These are phyloP conservation scores for Hypotaenidia okinawae DNA, from an alignment of 2,797 vertebrate species.

Conservation along the genomic window DNA sequence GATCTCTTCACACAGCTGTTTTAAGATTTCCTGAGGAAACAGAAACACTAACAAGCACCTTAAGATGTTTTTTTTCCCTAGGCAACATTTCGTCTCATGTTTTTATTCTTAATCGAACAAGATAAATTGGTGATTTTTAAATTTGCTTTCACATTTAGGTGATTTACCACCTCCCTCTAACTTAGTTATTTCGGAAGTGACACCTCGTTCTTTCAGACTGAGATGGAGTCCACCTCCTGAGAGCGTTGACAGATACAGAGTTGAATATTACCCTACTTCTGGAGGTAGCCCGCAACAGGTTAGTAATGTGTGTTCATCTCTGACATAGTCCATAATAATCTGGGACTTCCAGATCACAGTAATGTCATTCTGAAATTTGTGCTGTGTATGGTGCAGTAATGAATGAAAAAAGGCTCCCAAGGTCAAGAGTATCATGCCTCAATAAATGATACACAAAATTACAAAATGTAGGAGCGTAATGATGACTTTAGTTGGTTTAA, in stretches of 20 bases:
- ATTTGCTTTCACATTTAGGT: constrained; percentile 55
- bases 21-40: neutral
- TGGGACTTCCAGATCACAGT: neutral
- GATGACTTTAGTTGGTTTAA: neutral
- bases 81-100: neutral
- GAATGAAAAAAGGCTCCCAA: neutral
- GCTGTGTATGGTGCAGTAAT: neutral
- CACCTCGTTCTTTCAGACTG: constrained; percentile 87
- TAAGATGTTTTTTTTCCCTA: neutral
- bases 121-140: neutral
- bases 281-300: constrained; percentile 88
- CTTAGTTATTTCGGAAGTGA: constrained; percentile 90
- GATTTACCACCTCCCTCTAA: constrained; percentile 83
- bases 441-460: neutral
- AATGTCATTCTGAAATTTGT: neutral
- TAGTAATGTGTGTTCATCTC: constrained; percentile 38
- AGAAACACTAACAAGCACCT: neutral
- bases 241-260: constrained; percentile 86
- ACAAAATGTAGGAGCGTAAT: neutral
- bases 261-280: constrained; percentile 82
- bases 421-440: neutral
- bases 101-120: neutral
- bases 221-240: constrained; percentile 88
- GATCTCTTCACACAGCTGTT: neutral
- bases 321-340: neutral